Evolutionary conservation across 1,140 invertebrate species (phyloP).

Genomic region (Drosophila pseudoananassae): DNA sequence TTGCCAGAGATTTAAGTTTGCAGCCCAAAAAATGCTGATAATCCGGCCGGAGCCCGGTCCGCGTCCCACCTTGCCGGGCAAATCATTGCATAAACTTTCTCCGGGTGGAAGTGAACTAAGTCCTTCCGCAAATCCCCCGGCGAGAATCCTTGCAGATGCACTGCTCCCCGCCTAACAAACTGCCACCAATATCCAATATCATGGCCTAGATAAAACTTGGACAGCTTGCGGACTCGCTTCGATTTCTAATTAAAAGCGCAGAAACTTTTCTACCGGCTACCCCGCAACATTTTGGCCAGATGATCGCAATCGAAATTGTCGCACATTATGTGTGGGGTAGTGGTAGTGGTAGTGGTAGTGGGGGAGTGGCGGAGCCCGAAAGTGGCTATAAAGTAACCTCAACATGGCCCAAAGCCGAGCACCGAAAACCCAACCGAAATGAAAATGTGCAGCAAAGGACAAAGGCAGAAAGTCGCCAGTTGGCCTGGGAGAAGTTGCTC

Average conservation of each 20-base stretch:
- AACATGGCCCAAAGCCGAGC: slow-evolving; percentile 23
- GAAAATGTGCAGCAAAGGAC: slow-evolving; percentile 48
- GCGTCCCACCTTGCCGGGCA: slow-evolving; percentile 13
- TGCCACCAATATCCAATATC: slow-evolving; percentile 22
- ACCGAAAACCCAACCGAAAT: slow-evolving; percentile 23
- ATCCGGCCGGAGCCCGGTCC: neutral
- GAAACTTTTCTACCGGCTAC: slow-evolving; percentile 43
- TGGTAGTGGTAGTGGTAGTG: neutral
- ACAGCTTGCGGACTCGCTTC: slow-evolving; percentile 56
- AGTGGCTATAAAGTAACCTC: slow-evolving; percentile 37
- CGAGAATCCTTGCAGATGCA: slow-evolving; percentile 8
- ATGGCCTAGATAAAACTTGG: slow-evolving; percentile 55
- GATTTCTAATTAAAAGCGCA: slow-evolving; percentile 77
- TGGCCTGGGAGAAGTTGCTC: slow-evolving; percentile 40
- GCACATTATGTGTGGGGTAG: slow-evolving; percentile 27
- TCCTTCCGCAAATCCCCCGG: neutral
- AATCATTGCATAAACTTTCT: slow-evolving; percentile 40
- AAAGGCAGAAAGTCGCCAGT: slow-evolving; percentile 16
- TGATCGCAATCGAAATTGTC: slow-evolving; percentile 67
- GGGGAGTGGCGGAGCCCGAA: too few species aligned
- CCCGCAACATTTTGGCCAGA: slow-evolving; percentile 39
- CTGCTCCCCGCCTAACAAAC: neutral
- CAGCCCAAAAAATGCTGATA: slow-evolving; percentile 12
- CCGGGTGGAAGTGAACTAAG: slow-evolving; percentile 2
- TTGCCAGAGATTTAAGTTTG: slow-evolving; percentile 30